These are phyloP conservation scores for Irena cyanogastra DNA, from an alignment of 2,113 vertebrate genomes.

Conservation along the genomic window DNA sequence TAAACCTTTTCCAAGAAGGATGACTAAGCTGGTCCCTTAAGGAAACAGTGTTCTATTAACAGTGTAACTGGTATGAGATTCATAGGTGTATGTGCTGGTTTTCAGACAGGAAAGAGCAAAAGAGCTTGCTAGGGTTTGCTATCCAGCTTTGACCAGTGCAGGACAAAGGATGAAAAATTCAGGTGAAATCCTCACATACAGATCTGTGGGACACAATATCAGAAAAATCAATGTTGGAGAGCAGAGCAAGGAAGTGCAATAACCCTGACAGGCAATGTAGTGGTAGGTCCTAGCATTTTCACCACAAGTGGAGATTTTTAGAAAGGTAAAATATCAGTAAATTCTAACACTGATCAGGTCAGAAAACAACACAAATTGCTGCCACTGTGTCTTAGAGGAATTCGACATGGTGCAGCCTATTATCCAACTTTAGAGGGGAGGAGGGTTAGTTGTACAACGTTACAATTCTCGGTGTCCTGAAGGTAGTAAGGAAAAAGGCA, in stretches of 20 bases:
- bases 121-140: not conserved
- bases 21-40: constrained; percentile 9
- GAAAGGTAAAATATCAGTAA: not conserved
- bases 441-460: not conserved
- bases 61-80: fast-evolving
- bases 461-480: not conserved
- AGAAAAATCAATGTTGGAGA: not conserved
- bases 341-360: not conserved
- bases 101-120: not conserved
- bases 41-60: not conserved
- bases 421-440: not conserved
- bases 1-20: not conserved
- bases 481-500: not conserved
- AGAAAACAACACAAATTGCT: not conserved
- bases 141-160: not conserved
- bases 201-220: not conserved
- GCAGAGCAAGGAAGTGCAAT: not conserved
- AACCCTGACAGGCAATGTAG: not conserved
- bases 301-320: not conserved
- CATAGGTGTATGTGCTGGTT: not conserved
- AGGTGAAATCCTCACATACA: not conserved
- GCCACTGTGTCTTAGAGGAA: not conserved
- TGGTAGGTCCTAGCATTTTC: not conserved
- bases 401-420: not conserved
- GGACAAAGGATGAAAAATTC: not conserved